These are phyloP conservation scores for Orthonevra nobilis DNA, from an alignment of 2,888 invertebrate species.

Conservation along the genomic window DNA sequence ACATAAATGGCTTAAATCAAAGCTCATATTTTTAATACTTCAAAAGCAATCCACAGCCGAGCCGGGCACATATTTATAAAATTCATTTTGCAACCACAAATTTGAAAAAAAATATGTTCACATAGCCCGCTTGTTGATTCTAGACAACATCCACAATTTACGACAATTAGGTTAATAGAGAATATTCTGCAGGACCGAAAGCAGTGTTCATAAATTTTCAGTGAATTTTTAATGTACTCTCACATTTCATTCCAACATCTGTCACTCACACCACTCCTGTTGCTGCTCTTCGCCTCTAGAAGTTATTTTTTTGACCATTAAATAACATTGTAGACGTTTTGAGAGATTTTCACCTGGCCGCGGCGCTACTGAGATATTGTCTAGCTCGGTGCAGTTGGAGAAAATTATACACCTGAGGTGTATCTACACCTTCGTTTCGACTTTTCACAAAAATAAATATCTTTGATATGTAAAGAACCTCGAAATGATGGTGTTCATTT, in stretches of 20 bases:
- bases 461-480: slow-evolving; percentile 38
- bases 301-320: slow-evolving; percentile 62
- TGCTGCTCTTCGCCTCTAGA: not conserved
- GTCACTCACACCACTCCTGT: slow-evolving; percentile 42
- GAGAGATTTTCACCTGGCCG: slow-evolving; percentile 33
- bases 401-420: slow-evolving; percentile 40
- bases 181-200: slow-evolving; percentile 34
- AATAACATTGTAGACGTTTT: slow-evolving; percentile 47
- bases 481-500: slow-evolving; percentile 69
- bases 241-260: slow-evolving; percentile 66
- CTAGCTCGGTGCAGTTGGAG: not conserved
- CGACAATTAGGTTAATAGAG: slow-evolving; percentile 61
- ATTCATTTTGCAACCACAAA: too few relatives aligned
- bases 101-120: too few relatives aligned
- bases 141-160: slow-evolving; percentile 43
- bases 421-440: slow-evolving; percentile 16
- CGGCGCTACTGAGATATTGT: too few relatives aligned
- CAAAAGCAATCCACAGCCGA: too few relatives aligned
- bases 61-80: too few relatives aligned
- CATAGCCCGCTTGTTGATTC: too few relatives aligned
- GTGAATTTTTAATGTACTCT: slow-evolving; percentile 66
- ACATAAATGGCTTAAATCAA: too few relatives aligned
- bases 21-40: too few relatives aligned
- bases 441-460: slow-evolving; percentile 54
- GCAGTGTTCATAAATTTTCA: slow-evolving; percentile 59